A percentile compares a stretch with the other conserved stretches of the same genome.
Conservation (phyloP, 2,888 invertebrate genomes). For the Eupelmus urozonus region DNA sequence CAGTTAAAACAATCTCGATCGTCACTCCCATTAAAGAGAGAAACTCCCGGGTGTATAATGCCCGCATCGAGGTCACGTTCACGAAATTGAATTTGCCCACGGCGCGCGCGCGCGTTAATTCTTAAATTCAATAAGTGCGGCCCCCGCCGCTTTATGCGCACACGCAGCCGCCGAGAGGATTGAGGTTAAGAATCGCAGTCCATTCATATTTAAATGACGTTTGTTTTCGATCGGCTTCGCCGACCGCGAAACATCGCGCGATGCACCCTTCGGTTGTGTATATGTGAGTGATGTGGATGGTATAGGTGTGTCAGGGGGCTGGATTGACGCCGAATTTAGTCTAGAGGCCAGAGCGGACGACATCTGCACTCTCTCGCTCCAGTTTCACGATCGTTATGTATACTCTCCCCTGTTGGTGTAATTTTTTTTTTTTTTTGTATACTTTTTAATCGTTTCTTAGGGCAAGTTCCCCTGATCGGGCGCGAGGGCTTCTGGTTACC, state of each 20-base stretch:
- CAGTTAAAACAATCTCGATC: too few species aligned
- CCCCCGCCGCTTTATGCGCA: background rate
- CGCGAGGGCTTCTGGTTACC: background rate
- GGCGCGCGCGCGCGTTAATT: constrained; percentile 10
- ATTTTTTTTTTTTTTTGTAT: background rate
- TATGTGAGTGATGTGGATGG: background rate
- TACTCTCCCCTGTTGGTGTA: background rate
- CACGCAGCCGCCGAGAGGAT: background rate
- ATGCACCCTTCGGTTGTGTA: too few species aligned
- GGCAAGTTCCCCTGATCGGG: background rate
- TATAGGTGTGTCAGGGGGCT: background rate
- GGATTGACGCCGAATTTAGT: background rate
- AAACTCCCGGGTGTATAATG: too few species aligned
- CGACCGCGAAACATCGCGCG: background rate
- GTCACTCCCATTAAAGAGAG: too few species aligned
- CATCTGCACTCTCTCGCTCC: constrained; percentile 13
- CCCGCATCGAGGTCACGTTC: background rate
- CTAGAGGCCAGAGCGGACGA: too few species aligned
- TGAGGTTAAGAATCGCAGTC: constrained; percentile 26
- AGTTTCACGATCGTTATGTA: background rate
- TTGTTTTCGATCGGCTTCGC: constrained; percentile 5
- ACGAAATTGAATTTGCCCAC: constrained; percentile 17
- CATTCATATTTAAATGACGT: constrained; percentile 48
- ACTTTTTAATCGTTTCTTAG: constrained; percentile 20
- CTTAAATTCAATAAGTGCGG: constrained; percentile 46